phyloP scores from a whole-genome alignment of 2,113 vertebrate genomes.

The Platichthys flesus region DNA sequence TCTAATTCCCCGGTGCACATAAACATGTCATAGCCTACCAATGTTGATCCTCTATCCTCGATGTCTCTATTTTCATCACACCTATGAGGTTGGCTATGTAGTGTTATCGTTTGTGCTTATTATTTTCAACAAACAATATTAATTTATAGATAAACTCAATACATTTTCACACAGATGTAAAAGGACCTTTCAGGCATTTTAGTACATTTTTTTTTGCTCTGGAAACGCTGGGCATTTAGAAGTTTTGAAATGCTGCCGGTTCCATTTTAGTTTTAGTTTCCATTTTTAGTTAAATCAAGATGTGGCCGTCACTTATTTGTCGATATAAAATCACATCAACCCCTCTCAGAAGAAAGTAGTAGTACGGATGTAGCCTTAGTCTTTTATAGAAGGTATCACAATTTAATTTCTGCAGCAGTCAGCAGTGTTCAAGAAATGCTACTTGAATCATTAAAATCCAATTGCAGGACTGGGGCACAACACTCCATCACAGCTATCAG shows the following conservation, averaged over 20 bases:
- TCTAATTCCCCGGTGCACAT: background rate
- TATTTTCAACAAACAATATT: too few species aligned
- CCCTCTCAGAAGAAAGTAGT: background rate
- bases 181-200: slow-evolving; percentile 10
- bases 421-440: slow-evolving; percentile 52
- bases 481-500: slow-evolving; percentile 61
- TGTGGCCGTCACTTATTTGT: too few species aligned
- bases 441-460: slow-evolving; percentile 73
- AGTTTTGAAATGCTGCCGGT: too few species aligned
- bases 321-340: background rate
- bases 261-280: too few species aligned
- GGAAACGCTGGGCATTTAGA: too few species aligned
- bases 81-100: too few species aligned
- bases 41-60: background rate
- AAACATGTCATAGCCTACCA: background rate
- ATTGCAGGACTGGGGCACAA: slow-evolving; percentile 44
- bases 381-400: slow-evolving; percentile 21
- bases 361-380: background rate
- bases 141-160: too few species aligned
- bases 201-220: background rate
- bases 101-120: too few species aligned
- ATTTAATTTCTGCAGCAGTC: slow-evolving; percentile 35
- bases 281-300: too few species aligned
- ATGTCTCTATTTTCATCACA: background rate
- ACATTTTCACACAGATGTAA: background rate